These are phyloP conservation scores for Drosophila willistoni DNA, from an alignment of 1,140 invertebrate genomes.

Conservation along the genomic window DNA sequence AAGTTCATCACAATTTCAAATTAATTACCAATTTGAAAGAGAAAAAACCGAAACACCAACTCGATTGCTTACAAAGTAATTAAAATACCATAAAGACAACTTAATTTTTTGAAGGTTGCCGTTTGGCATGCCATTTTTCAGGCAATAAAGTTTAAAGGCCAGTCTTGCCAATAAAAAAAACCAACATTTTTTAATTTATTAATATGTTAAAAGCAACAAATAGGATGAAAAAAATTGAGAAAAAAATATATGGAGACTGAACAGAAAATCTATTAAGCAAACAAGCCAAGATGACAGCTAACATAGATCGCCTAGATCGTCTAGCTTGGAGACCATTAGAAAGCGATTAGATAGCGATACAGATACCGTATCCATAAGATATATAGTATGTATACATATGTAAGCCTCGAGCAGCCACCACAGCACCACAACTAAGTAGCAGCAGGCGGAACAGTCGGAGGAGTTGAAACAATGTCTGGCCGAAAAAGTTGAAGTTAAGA, in stretches of 20 bases:
- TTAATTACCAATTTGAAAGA: constrained; percentile 3
- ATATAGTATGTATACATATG: constrained; percentile 54
- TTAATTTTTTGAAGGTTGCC: constrained; percentile 77
- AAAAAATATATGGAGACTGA: not conserved
- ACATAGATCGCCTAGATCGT: constrained; percentile 71
- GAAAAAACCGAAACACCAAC: constrained; percentile 60
- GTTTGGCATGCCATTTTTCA: constrained; percentile 72
- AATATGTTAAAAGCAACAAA: constrained; percentile 66
- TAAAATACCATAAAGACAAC: constrained; percentile 58
- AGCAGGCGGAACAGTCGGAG: constrained; percentile 4
- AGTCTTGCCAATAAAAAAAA: constrained; percentile 46
- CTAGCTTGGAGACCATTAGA: constrained; percentile 67
- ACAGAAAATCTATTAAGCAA: constrained; percentile 73
- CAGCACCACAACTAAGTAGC: not conserved
- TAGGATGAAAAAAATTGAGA: no score
- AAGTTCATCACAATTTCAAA: constrained; percentile 70
- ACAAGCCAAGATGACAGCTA: constrained; percentile 72
- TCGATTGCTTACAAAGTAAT: constrained; percentile 34
- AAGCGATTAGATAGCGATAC: constrained; percentile 82
- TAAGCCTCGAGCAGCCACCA: constrained; percentile 51
- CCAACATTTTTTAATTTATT: constrained; percentile 77
- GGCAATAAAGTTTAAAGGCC: constrained; percentile 76
- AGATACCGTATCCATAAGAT: constrained; percentile 50
- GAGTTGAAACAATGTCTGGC: constrained; percentile 66
- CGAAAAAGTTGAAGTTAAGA: constrained; percentile 27